A percentile compares a stretch with the other conserved stretches of the same genome.
Evolutionary conservation across 2,797 vertebrate genomes (phyloP).

Genomic region (Acipenser ruthenus): DNA sequence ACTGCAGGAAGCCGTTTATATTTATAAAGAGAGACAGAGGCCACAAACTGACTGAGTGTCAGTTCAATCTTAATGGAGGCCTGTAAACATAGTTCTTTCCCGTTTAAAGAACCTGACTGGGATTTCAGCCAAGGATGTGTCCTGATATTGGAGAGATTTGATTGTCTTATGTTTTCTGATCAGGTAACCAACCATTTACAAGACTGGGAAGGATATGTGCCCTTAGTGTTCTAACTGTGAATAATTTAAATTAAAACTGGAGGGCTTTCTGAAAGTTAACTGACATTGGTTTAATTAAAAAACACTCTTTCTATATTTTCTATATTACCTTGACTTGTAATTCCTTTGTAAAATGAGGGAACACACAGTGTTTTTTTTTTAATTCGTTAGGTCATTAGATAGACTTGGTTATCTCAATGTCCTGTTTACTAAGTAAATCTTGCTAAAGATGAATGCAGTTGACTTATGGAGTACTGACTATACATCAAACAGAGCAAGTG

Average conservation of each 20-base stretch:
- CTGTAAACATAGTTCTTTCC: neutral
- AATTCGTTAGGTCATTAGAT: slow-evolving; percentile 63
- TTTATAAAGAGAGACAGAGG: too few relatives aligned
- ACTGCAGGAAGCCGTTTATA: too few relatives aligned
- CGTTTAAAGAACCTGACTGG: neutral
- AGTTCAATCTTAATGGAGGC: too few relatives aligned
- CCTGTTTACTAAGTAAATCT: slow-evolving; percentile 65
- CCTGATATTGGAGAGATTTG: slow-evolving; percentile 25
- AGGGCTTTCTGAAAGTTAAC: slow-evolving; percentile 38
- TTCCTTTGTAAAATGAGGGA: slow-evolving; percentile 33
- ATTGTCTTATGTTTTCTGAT: slow-evolving; percentile 14
- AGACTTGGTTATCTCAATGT: slow-evolving; percentile 60
- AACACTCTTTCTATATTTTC: slow-evolving; percentile 24
- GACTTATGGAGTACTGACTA: slow-evolving; percentile 42
- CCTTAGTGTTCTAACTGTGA: slow-evolving; percentile 30
- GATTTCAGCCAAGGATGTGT: slow-evolving; percentile 1
- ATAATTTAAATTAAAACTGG: slow-evolving; percentile 40
- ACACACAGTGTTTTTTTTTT: slow-evolving; percentile 47
- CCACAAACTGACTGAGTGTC: too few relatives aligned
- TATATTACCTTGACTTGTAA: slow-evolving; percentile 39
- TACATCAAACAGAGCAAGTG: slow-evolving; percentile 42
- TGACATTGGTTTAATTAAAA: slow-evolving; percentile 55
- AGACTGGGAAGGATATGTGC: slow-evolving; percentile 29
- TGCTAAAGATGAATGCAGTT: slow-evolving; percentile 60
- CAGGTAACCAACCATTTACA: slow-evolving; percentile 19